A percentile compares a stretch with the other conserved stretches of the same genome.
These are phyloP conservation scores for Gymnosoma rotundatum DNA, from an alignment of 2,888 invertebrate genomes.

Conservation along the genomic window DNA sequence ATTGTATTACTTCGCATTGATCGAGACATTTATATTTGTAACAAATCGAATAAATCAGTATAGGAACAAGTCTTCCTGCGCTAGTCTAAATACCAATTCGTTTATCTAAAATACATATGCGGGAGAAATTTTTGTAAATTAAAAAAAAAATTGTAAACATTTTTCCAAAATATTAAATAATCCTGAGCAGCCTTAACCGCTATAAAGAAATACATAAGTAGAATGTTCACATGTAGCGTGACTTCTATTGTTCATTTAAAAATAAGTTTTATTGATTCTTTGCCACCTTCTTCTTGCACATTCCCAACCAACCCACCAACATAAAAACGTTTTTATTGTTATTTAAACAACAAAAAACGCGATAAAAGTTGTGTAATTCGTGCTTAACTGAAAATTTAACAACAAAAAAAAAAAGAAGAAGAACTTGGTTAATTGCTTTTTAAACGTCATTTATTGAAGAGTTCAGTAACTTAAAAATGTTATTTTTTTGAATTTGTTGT, in stretches of 20 bases:
- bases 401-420: background rate
- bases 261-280: slow-evolving; percentile 48
- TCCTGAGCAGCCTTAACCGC: too few relatives aligned
- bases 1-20: too few relatives aligned
- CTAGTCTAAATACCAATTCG: too few relatives aligned
- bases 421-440: slow-evolving; percentile 51
- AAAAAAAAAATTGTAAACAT: too few relatives aligned
- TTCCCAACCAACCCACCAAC: background rate
- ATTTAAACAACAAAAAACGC: slow-evolving; percentile 43
- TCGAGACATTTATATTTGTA: too few relatives aligned
- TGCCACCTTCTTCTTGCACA: slow-evolving; percentile 44
- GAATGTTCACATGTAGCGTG: background rate
- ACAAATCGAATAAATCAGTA: too few relatives aligned
- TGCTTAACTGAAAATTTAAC: slow-evolving; percentile 36
- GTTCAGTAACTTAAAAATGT: slow-evolving; percentile 5
- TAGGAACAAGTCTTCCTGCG: too few relatives aligned
- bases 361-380: slow-evolving; percentile 50
- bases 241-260: background rate
- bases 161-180: too few relatives aligned
- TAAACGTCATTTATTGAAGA: slow-evolving; percentile 45
- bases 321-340: slow-evolving; percentile 31
- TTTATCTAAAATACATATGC: too few relatives aligned
- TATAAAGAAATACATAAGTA: background rate
- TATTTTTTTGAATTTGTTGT: slow-evolving; percentile 9
- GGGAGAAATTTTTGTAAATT: too few relatives aligned